Conservation (phyloP, 2,888 invertebrate species). For the Apocheima hispidaria region DNA sequence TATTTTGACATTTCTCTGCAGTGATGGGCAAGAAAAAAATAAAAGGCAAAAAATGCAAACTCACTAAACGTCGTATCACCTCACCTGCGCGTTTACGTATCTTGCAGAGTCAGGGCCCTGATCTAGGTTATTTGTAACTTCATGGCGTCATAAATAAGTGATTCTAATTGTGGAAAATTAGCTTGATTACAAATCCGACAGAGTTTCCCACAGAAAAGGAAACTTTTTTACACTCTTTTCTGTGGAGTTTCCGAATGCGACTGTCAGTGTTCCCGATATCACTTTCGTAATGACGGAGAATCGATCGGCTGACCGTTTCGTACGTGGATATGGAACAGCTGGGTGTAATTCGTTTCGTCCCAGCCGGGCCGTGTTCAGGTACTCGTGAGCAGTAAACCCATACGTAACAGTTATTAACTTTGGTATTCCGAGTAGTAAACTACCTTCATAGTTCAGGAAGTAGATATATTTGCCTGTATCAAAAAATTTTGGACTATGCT, state of each 20-base stretch:
- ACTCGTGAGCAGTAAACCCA: constrained; percentile 11
- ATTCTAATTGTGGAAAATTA: too few relatives aligned
- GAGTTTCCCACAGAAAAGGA: too few relatives aligned
- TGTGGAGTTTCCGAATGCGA: background rate
- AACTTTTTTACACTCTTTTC: too few relatives aligned
- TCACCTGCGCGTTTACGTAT: too few relatives aligned
- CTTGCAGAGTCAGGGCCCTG: too few relatives aligned
- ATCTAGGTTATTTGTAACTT: too few relatives aligned
- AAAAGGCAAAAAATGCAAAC: too few relatives aligned
- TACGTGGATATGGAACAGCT: constrained; percentile 25
- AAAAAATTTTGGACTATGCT: background rate
- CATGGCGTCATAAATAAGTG: too few relatives aligned
- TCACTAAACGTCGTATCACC: too few relatives aligned
- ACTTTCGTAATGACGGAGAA: background rate
- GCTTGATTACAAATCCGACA: too few relatives aligned
- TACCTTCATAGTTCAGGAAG: background rate
- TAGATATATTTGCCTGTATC: background rate
- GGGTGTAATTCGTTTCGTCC: constrained; percentile 18
- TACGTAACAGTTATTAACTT: constrained; percentile 6
- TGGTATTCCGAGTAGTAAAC: background rate
- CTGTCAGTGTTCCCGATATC: background rate
- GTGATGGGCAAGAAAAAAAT: too few relatives aligned
- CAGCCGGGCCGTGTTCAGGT: constrained; percentile 7
- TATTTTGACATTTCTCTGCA: too few relatives aligned
- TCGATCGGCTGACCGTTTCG: constrained; percentile 14